Evolutionary conservation across 2,888 invertebrate species (phyloP), one percentile per base, ranked within the genome.

Genomic region (Notocelia uddmanniana): DNA sequence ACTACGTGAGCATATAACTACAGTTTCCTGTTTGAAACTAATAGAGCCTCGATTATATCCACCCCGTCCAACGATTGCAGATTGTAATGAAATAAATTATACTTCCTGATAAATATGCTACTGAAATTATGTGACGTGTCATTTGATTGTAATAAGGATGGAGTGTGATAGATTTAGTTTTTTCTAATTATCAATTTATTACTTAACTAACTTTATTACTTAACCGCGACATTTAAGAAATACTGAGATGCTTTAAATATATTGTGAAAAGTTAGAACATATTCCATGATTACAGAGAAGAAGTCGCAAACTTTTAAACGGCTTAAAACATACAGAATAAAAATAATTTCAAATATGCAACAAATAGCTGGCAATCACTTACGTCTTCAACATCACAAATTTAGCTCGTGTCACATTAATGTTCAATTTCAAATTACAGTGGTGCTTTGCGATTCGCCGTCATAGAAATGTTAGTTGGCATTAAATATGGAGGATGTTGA

Each of bases 401-500:
- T 75, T 78, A 77, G 74, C 76, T 73, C 77, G 52, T 79, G 78
- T 80, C 79, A 80, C 76, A 81, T 81, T 81, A 73, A 78, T 77
- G 81, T 85, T 87, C 81, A 85, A 90, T 89, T 86, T 86, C 80
- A 85, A 85, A 90, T 86, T 75, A 81, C 66, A 78, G 76, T 77
- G 75, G 79, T 68, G 70, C 66, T 63, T 69, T 64, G 74, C 74
- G 75, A 84, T 83, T 83, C 78, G 76, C 79, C 83, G 84, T 84
- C 84, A 88, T 88, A 87, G 84, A 87, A 89, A 87, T 89, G 89
- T 87, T 89, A 84, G 86, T 88, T 81, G 82, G 82, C 82, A 90
- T 92, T 87, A 92, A 90, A 89, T 91, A 93, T 92, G 89, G 87
- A 91, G 86, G 79, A 79, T 80, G 80, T 83, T 79, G 75, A 77